phyloP scores from a whole-genome alignment of 2,888 invertebrate species.

The Drosophila greeni region DNA sequence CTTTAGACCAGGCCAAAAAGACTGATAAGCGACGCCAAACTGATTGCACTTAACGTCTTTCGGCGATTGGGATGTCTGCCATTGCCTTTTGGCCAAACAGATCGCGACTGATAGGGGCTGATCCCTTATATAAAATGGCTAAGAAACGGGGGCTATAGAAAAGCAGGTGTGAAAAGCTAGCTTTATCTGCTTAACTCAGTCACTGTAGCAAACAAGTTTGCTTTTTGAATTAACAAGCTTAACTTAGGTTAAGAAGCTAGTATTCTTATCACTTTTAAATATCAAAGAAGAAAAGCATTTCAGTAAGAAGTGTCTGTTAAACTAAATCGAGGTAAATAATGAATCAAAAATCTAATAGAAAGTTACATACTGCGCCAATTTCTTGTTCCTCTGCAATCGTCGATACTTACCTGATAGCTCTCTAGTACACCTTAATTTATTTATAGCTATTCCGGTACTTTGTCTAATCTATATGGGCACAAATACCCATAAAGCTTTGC shows the following conservation, averaged over 20 bases:
- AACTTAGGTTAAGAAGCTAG: background rate
- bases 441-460: constrained; percentile 8
- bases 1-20: background rate
- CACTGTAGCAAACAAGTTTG: background rate
- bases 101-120: background rate
- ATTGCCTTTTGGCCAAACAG: constrained; percentile 5
- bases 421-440: constrained; percentile 6
- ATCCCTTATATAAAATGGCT: constrained; percentile 15
- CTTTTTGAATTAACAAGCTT: constrained; percentile 1
- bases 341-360: background rate
- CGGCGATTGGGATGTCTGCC: constrained; percentile 15
- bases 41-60: constrained; percentile 22
- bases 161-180: background rate
- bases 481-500: constrained; percentile 5
- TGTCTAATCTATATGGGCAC: constrained; percentile 21
- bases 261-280: background rate
- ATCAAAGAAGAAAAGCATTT: background rate
- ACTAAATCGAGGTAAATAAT: background rate
- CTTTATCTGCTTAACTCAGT: background rate
- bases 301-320: background rate
- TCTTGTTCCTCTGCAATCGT: background rate
- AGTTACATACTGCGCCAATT: background rate
- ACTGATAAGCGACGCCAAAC: constrained; percentile 28
- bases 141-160: background rate
- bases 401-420: constrained; percentile 6